Base-by-base conservation (phyloP, 2,113 vertebrate genomes). In the Aptenodytes forsteri region DNA sequence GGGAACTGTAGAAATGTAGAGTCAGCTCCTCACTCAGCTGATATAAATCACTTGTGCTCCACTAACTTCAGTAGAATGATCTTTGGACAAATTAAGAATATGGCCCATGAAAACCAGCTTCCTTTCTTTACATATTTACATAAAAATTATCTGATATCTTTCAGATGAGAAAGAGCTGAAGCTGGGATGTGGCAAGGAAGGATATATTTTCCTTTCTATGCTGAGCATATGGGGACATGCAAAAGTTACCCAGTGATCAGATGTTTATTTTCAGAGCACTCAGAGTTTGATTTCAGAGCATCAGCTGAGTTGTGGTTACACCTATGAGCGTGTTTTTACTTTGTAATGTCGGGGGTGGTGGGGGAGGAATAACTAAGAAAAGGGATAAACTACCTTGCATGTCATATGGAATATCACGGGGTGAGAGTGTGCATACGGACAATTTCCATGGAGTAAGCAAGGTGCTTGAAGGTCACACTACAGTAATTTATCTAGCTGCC, bases 381-480 rank as follows among this genome's bases (percentile, higher is more conserved):
- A 75, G 49, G 56, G 34, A 71, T 65, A 81, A 91, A n/a, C 26
- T 66, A n/a, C 81, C 34, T 76, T 89, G 72, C 40, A 82, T 1
- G 0, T 72, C 79, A 70, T 77, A 66, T n/a, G 52, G 83, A 91
- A 82, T 90, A 93, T 89, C 84, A 93, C 3, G 4, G 44, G 66
- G 65, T 73, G 70, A 91, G 56, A 79, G 54, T 16, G 62, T 66
- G 78, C 90, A 77, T 66, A 83, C 40, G 71, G 93, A 72, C 71
- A 69, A 50, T 88, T 95, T 96, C 92, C 96, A 93, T 34, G 71
- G 87, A 94, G 70, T 93, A 90, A 90, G 79, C 7, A 7, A 93
- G 82, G 90, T 94, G 78, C 54, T 76, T 91, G 90, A 94, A 96
- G 87, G 93, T 97, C 93, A 96, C 50, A 42, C 27, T 30, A 46